Percentiles rank a stretch among this genome's conserved stretches.
These are phyloP conservation scores for Aegotheles bennettii DNA, from an alignment of 2,113 vertebrate genomes.

Conservation along the genomic window DNA sequence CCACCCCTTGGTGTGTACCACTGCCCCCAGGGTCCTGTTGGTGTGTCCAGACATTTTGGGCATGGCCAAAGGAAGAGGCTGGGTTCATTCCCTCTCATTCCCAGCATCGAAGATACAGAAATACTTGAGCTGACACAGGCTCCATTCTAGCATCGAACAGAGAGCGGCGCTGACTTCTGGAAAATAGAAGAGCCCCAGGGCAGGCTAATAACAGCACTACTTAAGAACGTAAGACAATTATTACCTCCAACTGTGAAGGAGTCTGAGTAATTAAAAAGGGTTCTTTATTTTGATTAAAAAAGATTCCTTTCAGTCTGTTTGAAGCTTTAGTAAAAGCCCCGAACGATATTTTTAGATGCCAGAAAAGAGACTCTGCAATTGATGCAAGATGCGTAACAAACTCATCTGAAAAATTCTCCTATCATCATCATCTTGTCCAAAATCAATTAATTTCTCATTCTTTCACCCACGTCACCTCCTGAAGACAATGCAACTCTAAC, in stretches of 20 bases:
- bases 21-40: background rate
- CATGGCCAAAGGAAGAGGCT: background rate
- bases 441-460: conserved; percentile 41
- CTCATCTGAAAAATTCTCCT: conserved; percentile 2
- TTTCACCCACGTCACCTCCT: conserved; percentile 46
- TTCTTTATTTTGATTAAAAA: conserved; percentile 84
- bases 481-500: conserved; percentile 30
- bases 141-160: conserved; percentile 51
- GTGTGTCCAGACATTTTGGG: background rate
- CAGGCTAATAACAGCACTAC: conserved; percentile 80
- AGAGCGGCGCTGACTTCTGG: conserved; percentile 66
- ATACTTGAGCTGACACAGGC: background rate
- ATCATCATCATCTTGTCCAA: conserved; percentile 41
- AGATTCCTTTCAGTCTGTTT: conserved; percentile 79
- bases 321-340: conserved; percentile 76
- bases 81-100: background rate
- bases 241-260: conserved; percentile 81
- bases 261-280: conserved; percentile 82
- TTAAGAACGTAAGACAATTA: conserved; percentile 78
- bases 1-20: too few relatives aligned
- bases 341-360: conserved; percentile 71
- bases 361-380: conserved; percentile 53
- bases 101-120: background rate
- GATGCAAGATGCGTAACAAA: background rate
- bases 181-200: conserved; percentile 77